Percentiles rank a stretch among this genome's conserved stretches.
phyloP scores from a whole-genome alignment of 1,140 invertebrate genomes.

The Saxidomus purpurata region DNA sequence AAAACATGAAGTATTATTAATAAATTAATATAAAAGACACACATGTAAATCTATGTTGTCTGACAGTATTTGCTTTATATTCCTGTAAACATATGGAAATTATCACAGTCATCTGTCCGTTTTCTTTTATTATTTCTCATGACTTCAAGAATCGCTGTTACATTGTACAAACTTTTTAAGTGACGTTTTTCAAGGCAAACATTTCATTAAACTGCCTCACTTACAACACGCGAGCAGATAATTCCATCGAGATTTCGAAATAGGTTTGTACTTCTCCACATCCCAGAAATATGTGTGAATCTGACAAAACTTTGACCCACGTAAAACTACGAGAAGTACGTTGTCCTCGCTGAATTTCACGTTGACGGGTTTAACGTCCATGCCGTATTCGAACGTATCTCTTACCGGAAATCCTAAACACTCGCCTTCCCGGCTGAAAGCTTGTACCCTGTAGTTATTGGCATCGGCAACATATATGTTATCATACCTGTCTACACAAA shows the following conservation, averaged over 20 bases:
- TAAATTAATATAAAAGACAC: too few relatives aligned
- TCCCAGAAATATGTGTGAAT: constrained; percentile 73
- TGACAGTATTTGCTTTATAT: too few relatives aligned
- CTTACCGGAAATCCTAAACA: constrained; percentile 69
- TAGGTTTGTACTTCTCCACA: constrained; percentile 31
- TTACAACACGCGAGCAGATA: constrained; percentile 3
- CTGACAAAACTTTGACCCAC: constrained; percentile 72
- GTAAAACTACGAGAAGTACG: constrained; percentile 74
- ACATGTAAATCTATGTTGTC: too few relatives aligned
- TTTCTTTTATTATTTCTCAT: too few relatives aligned
- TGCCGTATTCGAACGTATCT: constrained; percentile 73
- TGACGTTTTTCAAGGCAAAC: too few relatives aligned
- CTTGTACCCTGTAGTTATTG: constrained; percentile 99
- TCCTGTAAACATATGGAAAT: too few relatives aligned
- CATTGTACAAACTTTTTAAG: too few relatives aligned
- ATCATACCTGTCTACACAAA: constrained; percentile 98
- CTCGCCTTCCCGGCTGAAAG: constrained; percentile 89
- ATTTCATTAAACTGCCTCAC: too few relatives aligned
- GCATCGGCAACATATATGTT: constrained; percentile 99
- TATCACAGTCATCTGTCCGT: too few relatives aligned
- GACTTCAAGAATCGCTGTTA: too few relatives aligned
- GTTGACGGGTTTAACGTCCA: constrained; percentile 77
- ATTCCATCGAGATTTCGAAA: not conserved
- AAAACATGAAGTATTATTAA: too few relatives aligned
- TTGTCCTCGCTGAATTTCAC: constrained; percentile 69